These are phyloP conservation scores for Phlogophora meticulosa DNA, from an alignment of 2,888 invertebrate species.

Conservation along the genomic window DNA sequence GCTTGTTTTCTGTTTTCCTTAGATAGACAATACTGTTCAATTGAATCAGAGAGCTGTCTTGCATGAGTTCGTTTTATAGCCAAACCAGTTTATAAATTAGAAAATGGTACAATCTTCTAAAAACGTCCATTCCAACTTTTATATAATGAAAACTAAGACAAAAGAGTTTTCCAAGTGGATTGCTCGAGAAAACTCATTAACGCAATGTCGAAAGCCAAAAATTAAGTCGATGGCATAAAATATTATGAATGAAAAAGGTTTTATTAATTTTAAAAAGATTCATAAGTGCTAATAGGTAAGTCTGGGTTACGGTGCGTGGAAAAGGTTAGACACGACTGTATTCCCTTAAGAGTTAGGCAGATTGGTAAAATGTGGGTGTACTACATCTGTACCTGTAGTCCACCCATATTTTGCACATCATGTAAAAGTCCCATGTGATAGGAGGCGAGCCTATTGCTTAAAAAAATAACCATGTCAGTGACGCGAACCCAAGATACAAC, in stretches of 20 bases:
- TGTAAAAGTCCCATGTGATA: too few relatives aligned
- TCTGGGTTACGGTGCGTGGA: neutral
- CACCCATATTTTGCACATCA: too few relatives aligned
- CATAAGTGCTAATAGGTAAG: neutral
- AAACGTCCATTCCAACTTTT: constrained; percentile 17
- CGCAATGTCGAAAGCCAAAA: constrained; percentile 21
- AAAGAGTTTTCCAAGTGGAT: constrained; percentile 32
- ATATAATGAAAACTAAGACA: constrained; percentile 45
- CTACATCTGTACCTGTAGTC: too few relatives aligned
- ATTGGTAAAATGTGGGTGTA: too few relatives aligned
- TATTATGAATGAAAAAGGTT: constrained; percentile 16
- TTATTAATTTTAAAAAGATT: constrained; percentile 13
- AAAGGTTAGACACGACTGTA: neutral
- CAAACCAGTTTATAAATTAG: neutral
- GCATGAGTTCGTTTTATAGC: too few relatives aligned
- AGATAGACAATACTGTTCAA: too few relatives aligned
- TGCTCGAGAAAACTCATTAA: constrained; percentile 47
- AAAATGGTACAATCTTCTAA: constrained; percentile 2
- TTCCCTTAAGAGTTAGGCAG: neutral
- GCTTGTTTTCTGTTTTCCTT: too few relatives aligned
- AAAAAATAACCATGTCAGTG: too few relatives aligned
- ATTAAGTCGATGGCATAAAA: constrained; percentile 16
- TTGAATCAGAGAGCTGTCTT: too few relatives aligned
- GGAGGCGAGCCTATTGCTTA: too few relatives aligned
- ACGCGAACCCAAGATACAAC: too few relatives aligned